phyloP scores from a whole-genome alignment of 2,797 vertebrate genomes.

The Mycteria americana region DNA sequence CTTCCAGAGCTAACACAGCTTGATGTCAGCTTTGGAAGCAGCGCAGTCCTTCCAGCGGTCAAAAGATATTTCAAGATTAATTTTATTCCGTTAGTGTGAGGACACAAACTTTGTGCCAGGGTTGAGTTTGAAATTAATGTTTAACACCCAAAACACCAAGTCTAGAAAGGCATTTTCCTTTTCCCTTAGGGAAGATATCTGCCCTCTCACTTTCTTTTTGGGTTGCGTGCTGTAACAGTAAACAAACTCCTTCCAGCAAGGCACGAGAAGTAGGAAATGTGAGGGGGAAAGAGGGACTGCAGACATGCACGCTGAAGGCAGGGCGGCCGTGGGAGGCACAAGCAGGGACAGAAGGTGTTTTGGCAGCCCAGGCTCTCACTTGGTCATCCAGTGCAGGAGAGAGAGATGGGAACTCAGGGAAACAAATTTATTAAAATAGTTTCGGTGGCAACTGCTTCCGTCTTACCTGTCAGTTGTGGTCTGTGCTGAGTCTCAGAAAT shows the following conservation, averaged over 20 bases:
- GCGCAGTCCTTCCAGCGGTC: background rate
- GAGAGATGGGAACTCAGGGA: background rate
- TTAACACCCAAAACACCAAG: background rate
- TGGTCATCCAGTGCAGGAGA: background rate
- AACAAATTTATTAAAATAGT: background rate
- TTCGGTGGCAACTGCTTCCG: background rate
- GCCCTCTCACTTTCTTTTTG: background rate
- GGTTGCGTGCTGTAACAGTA: no score
- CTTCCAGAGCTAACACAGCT: background rate
- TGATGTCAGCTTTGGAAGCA: background rate
- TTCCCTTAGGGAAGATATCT: background rate
- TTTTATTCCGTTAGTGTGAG: background rate
- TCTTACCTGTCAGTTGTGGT: background rate
- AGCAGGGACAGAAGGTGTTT: background rate
- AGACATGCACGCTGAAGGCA: fast-evolving
- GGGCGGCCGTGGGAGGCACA: background rate
- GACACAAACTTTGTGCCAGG: background rate
- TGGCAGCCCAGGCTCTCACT: background rate
- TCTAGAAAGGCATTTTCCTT: background rate
- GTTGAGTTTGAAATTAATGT: background rate
- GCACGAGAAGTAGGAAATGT: background rate
- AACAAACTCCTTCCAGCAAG: background rate
- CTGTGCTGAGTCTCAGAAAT: background rate
- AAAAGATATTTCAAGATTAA: background rate
- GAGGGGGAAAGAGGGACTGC: background rate